Percentiles rank a stretch among this genome's conserved stretches.
Conservation (phyloP, 2,797 vertebrate genomes). For the Chromobotia macracanthus region DNA sequence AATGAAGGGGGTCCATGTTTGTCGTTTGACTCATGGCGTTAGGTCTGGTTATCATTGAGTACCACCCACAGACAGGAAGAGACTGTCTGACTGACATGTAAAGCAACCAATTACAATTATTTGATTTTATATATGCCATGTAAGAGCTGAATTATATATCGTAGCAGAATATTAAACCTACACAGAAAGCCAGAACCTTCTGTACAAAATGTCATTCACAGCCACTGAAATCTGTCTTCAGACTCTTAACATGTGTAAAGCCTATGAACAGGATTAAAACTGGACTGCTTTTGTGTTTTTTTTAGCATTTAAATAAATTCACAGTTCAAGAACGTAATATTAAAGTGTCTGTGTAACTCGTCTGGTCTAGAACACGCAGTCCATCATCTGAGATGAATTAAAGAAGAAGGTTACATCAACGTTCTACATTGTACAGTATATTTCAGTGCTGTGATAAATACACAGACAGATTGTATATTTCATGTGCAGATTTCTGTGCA, state of each 20-base stretch:
- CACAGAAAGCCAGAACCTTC: background rate
- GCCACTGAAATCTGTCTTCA: background rate
- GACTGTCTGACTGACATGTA: background rate
- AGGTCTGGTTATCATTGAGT: background rate
- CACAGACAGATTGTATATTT: slow-evolving; percentile 60
- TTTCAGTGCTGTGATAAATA: slow-evolving; percentile 70
- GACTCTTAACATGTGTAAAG: background rate
- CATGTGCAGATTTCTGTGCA: slow-evolving; percentile 8
- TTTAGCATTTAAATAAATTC: background rate
- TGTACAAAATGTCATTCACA: background rate
- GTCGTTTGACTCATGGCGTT: background rate
- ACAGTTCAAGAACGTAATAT: background rate
- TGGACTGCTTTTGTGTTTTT: background rate
- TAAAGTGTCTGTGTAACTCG: too few species aligned
- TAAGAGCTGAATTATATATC: background rate
- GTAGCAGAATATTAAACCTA: background rate
- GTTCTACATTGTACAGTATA: slow-evolving; percentile 72
- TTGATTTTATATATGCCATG: background rate
- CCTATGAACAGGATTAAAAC: background rate
- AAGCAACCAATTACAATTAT: background rate
- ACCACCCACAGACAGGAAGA: slow-evolving; percentile 1
- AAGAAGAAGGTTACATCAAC: slow-evolving; percentile 71
- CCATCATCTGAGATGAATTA: slow-evolving; percentile 61
- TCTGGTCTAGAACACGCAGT: background rate
- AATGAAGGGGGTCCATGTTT: slow-evolving; percentile 58